These are phyloP conservation scores for Homalodisca vitripennis DNA, from an alignment of 1,140 invertebrate species.

Conservation along the genomic window DNA sequence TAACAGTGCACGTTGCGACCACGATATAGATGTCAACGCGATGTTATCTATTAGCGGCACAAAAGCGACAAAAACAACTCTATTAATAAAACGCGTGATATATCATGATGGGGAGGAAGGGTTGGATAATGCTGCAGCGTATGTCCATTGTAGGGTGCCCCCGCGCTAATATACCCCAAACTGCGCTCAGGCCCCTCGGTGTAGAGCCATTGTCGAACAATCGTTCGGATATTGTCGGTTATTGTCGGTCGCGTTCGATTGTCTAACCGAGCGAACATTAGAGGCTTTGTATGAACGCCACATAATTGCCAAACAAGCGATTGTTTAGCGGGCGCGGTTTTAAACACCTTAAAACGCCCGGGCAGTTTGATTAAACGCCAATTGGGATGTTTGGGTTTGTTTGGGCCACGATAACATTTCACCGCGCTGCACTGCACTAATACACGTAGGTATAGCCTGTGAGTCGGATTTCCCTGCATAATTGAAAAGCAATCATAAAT, in stretches of 20 bases:
- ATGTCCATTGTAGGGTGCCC: not conserved
- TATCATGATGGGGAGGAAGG: not conserved
- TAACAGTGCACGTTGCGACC: not conserved
- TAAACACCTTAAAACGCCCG: not conserved
- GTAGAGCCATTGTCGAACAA: not conserved
- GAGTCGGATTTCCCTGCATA: no score
- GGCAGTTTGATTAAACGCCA: not conserved
- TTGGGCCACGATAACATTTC: no score
- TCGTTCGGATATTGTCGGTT: not conserved
- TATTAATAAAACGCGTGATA: slow-evolving; percentile 21
- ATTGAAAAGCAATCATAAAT: no score
- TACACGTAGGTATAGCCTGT: no score
- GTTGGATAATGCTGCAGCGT: not conserved
- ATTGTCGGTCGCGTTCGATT: not conserved
- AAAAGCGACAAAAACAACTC: slow-evolving; percentile 6
- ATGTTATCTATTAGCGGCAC: slow-evolving; percentile 20
- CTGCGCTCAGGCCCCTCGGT: no score
- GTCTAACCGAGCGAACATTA: not conserved
- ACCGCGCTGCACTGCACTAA: no score
- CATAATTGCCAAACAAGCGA: no score
- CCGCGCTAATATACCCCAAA: not conserved
- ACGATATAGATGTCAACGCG: slow-evolving; percentile 23
- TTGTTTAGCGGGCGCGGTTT: not conserved
- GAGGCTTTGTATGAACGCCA: not conserved
- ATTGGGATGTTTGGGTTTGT: not conserved